Conservation (phyloP, 2,888 invertebrate species). For the Dendrolimus houi region DNA sequence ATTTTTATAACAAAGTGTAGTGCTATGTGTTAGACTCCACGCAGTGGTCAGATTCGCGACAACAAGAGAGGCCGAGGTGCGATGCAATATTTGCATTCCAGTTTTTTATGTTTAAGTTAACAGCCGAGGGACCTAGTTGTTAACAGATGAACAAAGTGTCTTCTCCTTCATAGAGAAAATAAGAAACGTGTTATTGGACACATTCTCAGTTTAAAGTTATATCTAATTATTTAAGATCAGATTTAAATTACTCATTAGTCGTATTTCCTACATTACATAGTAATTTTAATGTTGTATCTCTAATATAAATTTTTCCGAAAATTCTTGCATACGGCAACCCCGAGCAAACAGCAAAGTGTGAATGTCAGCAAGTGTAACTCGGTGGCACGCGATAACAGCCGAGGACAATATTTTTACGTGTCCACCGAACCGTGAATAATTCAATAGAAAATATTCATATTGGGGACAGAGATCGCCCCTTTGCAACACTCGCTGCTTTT, state of each 20-base stretch:
- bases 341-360: not conserved
- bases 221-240: too few species aligned
- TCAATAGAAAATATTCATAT: slow-evolving; percentile 75
- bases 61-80: slow-evolving; percentile 56
- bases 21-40: too few species aligned
- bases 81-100: slow-evolving; percentile 77
- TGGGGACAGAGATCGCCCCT: slow-evolving; percentile 53
- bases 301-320: too few species aligned
- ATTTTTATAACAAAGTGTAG: too few species aligned
- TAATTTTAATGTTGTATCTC: too few species aligned
- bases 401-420: slow-evolving; percentile 71
- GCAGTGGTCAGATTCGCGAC: slow-evolving; percentile 11
- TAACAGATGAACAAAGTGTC: too few species aligned
- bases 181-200: too few species aligned
- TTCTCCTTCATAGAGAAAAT: too few species aligned
- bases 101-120: slow-evolving; percentile 33
- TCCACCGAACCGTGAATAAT: slow-evolving; percentile 69
- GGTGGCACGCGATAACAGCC: slow-evolving; percentile 49
- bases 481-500: not conserved
- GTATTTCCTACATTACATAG: too few species aligned
- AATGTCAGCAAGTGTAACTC: slow-evolving; percentile 34
- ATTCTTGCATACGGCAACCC: not conserved
- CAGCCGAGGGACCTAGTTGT: too few species aligned
- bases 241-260: too few species aligned
- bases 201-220: too few species aligned